phyloP scores from a whole-genome alignment of 2,888 invertebrate genomes.

The Nephrotoma appendiculata region DNA sequence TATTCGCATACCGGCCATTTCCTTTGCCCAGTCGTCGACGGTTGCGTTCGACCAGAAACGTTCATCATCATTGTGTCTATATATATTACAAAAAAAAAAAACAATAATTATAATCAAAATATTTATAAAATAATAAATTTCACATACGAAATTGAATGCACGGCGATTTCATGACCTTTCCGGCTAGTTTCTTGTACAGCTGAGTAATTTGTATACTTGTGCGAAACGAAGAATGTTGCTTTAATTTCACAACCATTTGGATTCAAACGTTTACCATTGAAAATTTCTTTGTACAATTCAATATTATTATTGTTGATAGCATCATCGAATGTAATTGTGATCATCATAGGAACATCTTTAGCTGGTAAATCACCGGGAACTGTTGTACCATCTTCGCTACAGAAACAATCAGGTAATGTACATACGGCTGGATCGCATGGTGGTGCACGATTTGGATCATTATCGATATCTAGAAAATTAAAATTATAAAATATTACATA shows the following conservation, averaged over 20 bases:
- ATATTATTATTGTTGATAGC: slow-evolving; percentile 93
- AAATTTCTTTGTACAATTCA: slow-evolving; percentile 83
- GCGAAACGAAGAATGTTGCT: slow-evolving; percentile 81
- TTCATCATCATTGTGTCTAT: slow-evolving; percentile 79
- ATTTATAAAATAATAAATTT: slow-evolving; percentile 5
- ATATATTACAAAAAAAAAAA: neutral
- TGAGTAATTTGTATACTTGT: slow-evolving; percentile 87
- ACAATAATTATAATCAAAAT: neutral
- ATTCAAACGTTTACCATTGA: slow-evolving; percentile 76
- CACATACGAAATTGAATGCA: slow-evolving; percentile 84
- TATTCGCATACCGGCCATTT: slow-evolving; percentile 88
- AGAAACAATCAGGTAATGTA: slow-evolving; percentile 84
- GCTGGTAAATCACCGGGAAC: slow-evolving; percentile 73
- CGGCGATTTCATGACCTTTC: slow-evolving; percentile 86
- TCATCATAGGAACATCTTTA: slow-evolving; percentile 85
- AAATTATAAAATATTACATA: neutral
- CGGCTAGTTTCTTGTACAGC: slow-evolving; percentile 84
- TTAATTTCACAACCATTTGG: slow-evolving; percentile 90
- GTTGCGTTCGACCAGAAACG: slow-evolving; percentile 87
- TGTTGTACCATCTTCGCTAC: slow-evolving; percentile 78
- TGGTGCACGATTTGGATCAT: slow-evolving; percentile 85
- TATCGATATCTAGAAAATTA: slow-evolving; percentile 64
- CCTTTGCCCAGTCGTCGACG: slow-evolving; percentile 86
- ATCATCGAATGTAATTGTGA: slow-evolving; percentile 87
- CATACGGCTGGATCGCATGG: slow-evolving; percentile 78